A percentile compares a stretch with the other conserved stretches of the same genome.
These are phyloP conservation scores for Pluvianellus socialis DNA, from an alignment of 2,113 vertebrate species.

Conservation along the genomic window DNA sequence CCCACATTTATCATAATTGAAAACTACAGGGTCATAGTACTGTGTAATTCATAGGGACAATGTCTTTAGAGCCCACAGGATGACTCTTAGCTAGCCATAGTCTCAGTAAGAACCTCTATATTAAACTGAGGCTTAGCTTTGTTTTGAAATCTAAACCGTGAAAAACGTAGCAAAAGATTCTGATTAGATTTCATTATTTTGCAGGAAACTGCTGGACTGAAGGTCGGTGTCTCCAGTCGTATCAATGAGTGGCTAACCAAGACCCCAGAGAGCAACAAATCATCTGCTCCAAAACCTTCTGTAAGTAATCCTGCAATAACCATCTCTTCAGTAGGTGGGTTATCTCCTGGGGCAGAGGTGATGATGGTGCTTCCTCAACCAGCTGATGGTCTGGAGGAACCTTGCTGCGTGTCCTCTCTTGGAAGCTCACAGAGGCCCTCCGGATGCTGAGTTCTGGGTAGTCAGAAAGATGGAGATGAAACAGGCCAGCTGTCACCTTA, in stretches of 20 bases:
- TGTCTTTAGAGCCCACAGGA: neutral
- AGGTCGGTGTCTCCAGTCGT: constrained; percentile 95
- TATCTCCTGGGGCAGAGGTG: neutral
- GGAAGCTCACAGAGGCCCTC: neutral
- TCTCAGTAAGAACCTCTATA: neutral
- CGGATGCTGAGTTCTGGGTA: neutral
- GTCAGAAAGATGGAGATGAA: neutral
- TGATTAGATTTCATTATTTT: neutral
- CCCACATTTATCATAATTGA: neutral
- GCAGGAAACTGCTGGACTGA: constrained; percentile 95
- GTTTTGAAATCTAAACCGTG: neutral
- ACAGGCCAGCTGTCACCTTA: neutral
- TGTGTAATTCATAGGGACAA: neutral
- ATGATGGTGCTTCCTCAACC: neutral
- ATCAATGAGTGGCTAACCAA: constrained; percentile 99
- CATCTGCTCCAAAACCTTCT: constrained; percentile 86
- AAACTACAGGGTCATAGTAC: neutral
- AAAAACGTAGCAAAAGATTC: neutral
- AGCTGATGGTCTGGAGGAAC: neutral
- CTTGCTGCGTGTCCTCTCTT: neutral
- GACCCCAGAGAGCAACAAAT: constrained; percentile 90
- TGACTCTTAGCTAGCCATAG: neutral
- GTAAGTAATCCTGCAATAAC: constrained; percentile 74
- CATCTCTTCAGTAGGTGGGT: neutral
- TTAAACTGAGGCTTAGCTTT: neutral